A percentile compares a stretch with the other conserved stretches of the same genome.
Conservation (phyloP, 2,797 vertebrate species). For the Halcyon smyrnensis region DNA sequence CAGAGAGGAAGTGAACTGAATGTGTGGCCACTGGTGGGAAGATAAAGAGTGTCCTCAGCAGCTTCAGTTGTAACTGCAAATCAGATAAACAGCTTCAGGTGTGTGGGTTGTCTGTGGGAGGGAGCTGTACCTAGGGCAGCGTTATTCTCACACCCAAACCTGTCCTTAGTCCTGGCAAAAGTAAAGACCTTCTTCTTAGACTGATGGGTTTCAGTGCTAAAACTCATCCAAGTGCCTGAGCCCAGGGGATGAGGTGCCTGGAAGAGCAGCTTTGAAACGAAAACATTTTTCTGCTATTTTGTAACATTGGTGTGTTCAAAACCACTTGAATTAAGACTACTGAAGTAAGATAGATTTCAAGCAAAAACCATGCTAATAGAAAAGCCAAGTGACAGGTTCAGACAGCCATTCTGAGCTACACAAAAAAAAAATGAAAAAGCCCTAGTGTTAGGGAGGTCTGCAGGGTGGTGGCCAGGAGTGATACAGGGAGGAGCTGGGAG, state of each 20-base stretch:
- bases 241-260: not conserved
- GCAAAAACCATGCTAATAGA: not conserved
- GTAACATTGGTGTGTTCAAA: accelerated
- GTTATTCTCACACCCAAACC: not conserved
- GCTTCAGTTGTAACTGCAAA: not conserved
- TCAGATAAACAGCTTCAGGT: not conserved
- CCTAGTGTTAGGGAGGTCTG: not conserved
- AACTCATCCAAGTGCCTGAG: not conserved
- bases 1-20: accelerated
- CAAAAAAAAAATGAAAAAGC: not conserved
- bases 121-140: not conserved
- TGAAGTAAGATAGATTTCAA: not conserved
- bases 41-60: not conserved
- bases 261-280: not conserved
- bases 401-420: not conserved
- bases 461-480: not conserved
- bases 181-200: not conserved
- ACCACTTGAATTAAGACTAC: not conserved
- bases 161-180: not conserved
- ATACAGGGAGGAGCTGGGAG: accelerated
- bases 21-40: accelerated
- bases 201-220: not conserved
- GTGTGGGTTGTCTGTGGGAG: not conserved
- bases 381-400: not conserved
- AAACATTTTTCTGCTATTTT: not conserved